These are phyloP conservation scores for Slavum lentiscoides DNA, from an alignment of 2,888 invertebrate species.

Conservation along the genomic window DNA sequence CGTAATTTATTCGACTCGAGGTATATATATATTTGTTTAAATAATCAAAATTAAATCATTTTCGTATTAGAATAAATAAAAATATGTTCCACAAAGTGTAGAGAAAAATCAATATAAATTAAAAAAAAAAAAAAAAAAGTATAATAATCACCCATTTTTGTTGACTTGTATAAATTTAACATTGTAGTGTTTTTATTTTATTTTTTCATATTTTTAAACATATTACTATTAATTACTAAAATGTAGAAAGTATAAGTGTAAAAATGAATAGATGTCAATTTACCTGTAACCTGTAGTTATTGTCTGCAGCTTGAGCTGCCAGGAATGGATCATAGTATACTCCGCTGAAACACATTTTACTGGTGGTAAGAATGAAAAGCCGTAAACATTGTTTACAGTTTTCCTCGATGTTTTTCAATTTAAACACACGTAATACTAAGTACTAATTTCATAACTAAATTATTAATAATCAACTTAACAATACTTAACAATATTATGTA, in stretches of 20 bases:
- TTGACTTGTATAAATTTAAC: conserved; percentile 15
- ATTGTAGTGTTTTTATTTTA: conserved; percentile 28
- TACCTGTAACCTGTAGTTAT: conserved; percentile 90
- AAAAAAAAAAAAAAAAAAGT: conserved; percentile 17
- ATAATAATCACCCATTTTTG: conserved; percentile 25
- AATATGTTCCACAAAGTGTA: conserved; percentile 1
- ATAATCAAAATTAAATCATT: conserved; percentile 20
- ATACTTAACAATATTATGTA: background rate
- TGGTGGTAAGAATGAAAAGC: conserved; percentile 46
- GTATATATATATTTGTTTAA: background rate
- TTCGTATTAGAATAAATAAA: conserved; percentile 8
- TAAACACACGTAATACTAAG: background rate
- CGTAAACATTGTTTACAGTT: conserved; percentile 46
- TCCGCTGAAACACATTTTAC: conserved; percentile 64
- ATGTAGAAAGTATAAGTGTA: conserved; percentile 32
- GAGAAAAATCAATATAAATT: background rate
- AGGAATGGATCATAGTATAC: conserved; percentile 96
- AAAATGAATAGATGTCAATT: conserved; percentile 59
- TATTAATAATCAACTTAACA: background rate
- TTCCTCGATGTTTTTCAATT: conserved; percentile 29
- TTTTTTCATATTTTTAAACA: conserved; percentile 28
- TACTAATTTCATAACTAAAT: conserved; percentile 6
- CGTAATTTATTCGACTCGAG: background rate
- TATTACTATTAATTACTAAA: conserved; percentile 46
- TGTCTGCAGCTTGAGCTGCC: conserved; percentile 71